Evolutionary conservation across 1,140 invertebrate species (phyloP), one percentile per base, ranked within the genome.

Genomic region (Drosophila ironensis): DNA sequence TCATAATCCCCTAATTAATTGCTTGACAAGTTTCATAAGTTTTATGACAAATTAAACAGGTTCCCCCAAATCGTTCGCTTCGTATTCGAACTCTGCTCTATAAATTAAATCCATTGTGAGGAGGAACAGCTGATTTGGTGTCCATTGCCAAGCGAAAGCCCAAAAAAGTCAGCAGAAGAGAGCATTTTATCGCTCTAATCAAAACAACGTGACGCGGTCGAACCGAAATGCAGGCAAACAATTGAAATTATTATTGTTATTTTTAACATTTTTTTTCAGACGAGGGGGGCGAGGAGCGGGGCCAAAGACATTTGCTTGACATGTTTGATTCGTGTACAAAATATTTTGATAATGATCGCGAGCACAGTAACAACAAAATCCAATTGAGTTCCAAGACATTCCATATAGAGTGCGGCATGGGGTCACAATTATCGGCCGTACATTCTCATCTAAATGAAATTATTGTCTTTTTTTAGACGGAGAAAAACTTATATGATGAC

Each of bases 251-350:
- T 81, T 81, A 81, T 82, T 76, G 57, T 75, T 73, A 44, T 68
- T 72, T 69, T 59, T 75, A 63, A 82, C 56, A 71, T 81, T 81
- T 81, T 63, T 42, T 75, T 74, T 53, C 59, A 51, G 41, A 50
- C 42, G 7, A 33, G 3, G n/a, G 7, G 11, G 11, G 11, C 42
- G 30, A 20, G 12, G 46, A 17, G 12, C 3, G 4, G 59, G 40
- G 56, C 22, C n/a, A 40, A 63, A 48, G 37, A 47, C 78, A 84
- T 82, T 82, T 84, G 77, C 77, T 82, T 82, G 77, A 82, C 77
- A 84, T 82, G 77, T 84, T 69, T 66, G 53, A 78, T 84, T 77
- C 78, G 73, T 84, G 77, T 82, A 84, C 53, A 84, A 77, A 81
- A 84, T 84, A 82, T 73, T 77, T 77, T 82, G 77, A 82, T 84